phyloP scores from a whole-genome alignment of 2,888 invertebrate species.

The Andrena fulva region DNA sequence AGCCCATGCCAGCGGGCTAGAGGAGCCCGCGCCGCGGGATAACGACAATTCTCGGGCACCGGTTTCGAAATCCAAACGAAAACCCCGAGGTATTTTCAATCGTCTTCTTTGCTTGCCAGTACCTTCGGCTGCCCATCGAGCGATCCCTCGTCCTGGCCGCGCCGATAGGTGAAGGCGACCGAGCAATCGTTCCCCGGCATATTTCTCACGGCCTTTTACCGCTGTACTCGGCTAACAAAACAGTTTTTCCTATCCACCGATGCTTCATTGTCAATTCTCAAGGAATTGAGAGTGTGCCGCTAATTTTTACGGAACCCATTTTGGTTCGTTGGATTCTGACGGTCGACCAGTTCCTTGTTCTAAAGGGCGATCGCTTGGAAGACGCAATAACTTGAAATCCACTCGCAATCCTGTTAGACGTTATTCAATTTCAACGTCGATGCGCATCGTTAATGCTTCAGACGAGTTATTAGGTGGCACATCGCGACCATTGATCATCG shows the following conservation, averaged over 20 bases:
- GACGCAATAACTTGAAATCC: neutral
- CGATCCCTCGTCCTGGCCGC: constrained; percentile 62
- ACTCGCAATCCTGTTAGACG: neutral
- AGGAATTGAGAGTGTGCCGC: neutral
- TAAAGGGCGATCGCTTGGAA: neutral
- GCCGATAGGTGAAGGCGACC: constrained; percentile 70
- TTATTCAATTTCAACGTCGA: constrained; percentile 3
- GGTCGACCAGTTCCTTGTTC: neutral
- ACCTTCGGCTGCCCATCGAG: constrained; percentile 54
- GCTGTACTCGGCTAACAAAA: neutral
- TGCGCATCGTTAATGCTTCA: constrained; percentile 1
- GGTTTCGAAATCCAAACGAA: constrained; percentile 75
- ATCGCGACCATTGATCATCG: neutral
- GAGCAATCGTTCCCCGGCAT: constrained; percentile 58
- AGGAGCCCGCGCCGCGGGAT: constrained; percentile 36
- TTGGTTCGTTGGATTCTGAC: neutral
- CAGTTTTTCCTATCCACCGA: too few species aligned
- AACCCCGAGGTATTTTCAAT: constrained; percentile 78
- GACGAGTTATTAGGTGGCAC: neutral
- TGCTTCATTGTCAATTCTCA: neutral
- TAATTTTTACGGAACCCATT: neutral
- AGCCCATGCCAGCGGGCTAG: constrained; percentile 62
- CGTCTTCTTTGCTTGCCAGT: constrained; percentile 68
- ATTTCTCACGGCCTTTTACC: constrained; percentile 56
- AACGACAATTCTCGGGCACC: constrained; percentile 55